Percentiles rank a stretch among this genome's conserved stretches.
Conservation (phyloP, 2,888 invertebrate genomes). For the Adelognathus sp. region DNA sequence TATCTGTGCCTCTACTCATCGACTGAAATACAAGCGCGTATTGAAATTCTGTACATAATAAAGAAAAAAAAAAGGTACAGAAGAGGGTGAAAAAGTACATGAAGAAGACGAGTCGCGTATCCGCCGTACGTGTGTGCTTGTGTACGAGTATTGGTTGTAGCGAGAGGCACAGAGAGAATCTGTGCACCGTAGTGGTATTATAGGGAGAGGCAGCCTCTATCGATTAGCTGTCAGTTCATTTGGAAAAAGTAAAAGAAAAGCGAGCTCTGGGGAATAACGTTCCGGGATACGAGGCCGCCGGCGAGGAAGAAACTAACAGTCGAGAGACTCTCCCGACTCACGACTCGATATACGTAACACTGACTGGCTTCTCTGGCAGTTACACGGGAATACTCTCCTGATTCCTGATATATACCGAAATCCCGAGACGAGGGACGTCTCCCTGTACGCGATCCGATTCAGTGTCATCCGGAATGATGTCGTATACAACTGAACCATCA, state of each 20-base stretch:
- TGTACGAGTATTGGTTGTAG: neutral
- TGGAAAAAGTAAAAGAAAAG: conserved; percentile 79
- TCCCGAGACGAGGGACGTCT: neutral
- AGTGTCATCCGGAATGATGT: neutral
- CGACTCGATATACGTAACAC: conserved; percentile 30
- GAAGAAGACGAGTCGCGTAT: neutral
- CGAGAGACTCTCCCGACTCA: conserved; percentile 12
- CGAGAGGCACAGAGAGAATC: neutral
- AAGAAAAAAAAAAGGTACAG: conserved; percentile 11
- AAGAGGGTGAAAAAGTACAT: neutral
- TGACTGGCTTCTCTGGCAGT: conserved; percentile 75
- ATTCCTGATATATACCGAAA: conserved; percentile 68
- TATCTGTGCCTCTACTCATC: neutral
- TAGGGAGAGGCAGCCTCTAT: conserved; percentile 68
- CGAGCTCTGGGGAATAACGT: conserved; percentile 74
- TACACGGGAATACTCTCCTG: conserved; percentile 78
- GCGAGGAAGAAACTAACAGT: conserved; percentile 20
- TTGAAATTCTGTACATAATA: neutral
- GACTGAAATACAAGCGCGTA: neutral
- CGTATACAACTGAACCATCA: neutral
- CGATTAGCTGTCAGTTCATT: conserved; percentile 79
- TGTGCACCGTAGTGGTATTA: conserved; percentile 1
- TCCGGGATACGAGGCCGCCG: conserved; percentile 60
- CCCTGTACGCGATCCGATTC: neutral
- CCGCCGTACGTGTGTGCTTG: neutral